Evolutionary conservation across 2,888 invertebrate species (phyloP).

Genomic region (Glomeris marginata): DNA sequence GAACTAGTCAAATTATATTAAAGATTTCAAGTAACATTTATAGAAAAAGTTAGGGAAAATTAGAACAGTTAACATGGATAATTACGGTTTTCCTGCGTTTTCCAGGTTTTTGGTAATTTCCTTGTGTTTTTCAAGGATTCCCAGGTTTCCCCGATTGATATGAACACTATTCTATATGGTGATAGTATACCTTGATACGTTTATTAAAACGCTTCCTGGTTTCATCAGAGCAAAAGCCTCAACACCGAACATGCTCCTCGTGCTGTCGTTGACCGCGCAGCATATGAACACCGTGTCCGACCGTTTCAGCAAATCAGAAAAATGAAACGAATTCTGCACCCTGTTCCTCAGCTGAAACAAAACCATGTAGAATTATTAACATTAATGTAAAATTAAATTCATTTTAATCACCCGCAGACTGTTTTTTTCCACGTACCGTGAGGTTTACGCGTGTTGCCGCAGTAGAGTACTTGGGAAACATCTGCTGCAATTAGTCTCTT

Average conservation of each 20-base stretch:
- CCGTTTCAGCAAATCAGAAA: slow-evolving; percentile 48
- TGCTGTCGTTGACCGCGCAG: slow-evolving; percentile 61
- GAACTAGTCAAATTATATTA: too few species aligned
- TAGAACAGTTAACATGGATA: slow-evolving; percentile 62
- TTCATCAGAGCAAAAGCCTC: slow-evolving; percentile 79
- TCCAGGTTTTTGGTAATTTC: too few species aligned
- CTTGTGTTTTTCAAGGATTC: too few species aligned
- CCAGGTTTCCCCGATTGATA: too few species aligned
- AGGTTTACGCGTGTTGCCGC: slow-evolving; percentile 45
- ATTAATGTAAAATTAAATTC: background rate
- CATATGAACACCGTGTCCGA: slow-evolving; percentile 80
- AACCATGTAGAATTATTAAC: slow-evolving; percentile 15
- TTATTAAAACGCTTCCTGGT: too few species aligned
- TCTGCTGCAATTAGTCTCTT: slow-evolving; percentile 59
- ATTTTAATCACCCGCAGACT: too few species aligned
- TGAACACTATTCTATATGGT: too few species aligned
- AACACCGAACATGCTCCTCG: slow-evolving; percentile 60
- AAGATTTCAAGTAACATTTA: too few species aligned
- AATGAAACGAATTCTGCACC: slow-evolving; percentile 53
- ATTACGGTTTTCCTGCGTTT: too few species aligned
- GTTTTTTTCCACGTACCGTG: too few species aligned
- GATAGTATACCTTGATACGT: too few species aligned
- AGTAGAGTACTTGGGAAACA: slow-evolving; percentile 54
- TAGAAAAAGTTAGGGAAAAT: too few species aligned
- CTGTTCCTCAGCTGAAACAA: slow-evolving; percentile 37